phyloP scores from a whole-genome alignment of 1,140 invertebrate species.

The Leptonema lineaticorne region DNA sequence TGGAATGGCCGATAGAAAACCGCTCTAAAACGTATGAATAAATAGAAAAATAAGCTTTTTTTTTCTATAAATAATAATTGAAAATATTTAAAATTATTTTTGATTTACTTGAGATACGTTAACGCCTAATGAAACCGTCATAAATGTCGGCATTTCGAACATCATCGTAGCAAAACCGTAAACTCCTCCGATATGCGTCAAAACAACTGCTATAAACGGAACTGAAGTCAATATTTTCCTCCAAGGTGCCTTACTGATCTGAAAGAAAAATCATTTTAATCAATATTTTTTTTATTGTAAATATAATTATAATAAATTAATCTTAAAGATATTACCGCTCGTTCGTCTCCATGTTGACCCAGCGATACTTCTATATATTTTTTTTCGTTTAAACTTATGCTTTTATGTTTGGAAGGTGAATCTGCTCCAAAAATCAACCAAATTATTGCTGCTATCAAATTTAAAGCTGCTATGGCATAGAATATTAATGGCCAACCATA shows the following conservation, averaged over 20 bases:
- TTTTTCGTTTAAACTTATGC: conserved; percentile 26
- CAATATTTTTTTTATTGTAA: too few relatives aligned
- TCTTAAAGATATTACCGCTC: not conserved
- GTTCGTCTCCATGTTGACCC: not conserved
- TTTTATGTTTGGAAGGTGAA: conserved; percentile 29
- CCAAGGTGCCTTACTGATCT: conserved; percentile 18
- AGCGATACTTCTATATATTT: conserved; percentile 31
- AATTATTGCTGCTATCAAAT: conserved; percentile 6
- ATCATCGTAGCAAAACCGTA: conserved; percentile 22
- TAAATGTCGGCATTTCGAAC: conserved; percentile 23
- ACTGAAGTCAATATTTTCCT: conserved; percentile 3
- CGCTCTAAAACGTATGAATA: conserved; percentile 43
- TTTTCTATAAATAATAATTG: too few relatives aligned
- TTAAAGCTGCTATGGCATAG: conserved; percentile 26
- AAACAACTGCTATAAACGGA: not conserved
- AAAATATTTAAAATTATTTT: conserved; percentile 6
- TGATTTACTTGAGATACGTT: conserved; percentile 14
- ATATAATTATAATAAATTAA: too few relatives aligned
- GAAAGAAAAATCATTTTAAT: too few relatives aligned
- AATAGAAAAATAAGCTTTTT: not conserved
- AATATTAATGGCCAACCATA: conserved; percentile 36
- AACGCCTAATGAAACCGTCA: conserved; percentile 2
- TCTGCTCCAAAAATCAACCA: conserved; percentile 29
- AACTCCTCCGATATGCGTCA: conserved; percentile 16
- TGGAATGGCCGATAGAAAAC: conserved; percentile 70